Evolutionary conservation across 1,140 invertebrate species (phyloP).

Genomic region (Ceratitis capitata): DNA sequence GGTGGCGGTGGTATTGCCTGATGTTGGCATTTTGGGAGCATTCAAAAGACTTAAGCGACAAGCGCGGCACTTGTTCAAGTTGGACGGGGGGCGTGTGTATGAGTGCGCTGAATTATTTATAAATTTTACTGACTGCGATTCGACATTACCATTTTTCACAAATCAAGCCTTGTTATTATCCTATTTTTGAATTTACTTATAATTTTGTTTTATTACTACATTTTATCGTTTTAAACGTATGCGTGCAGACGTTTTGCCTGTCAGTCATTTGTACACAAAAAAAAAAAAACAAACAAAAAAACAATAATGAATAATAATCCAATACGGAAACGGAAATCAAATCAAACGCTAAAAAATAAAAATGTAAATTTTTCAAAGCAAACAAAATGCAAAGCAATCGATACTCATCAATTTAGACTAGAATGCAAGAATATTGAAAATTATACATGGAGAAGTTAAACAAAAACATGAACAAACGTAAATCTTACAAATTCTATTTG

Average conservation of each 20-base stretch:
- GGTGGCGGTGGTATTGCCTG: background rate
- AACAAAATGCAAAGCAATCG: background rate
- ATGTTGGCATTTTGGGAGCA: background rate
- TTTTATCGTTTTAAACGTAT: too few relatives aligned
- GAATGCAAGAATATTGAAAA: background rate
- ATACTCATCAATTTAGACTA: background rate
- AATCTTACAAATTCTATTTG: background rate
- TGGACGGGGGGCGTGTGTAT: background rate
- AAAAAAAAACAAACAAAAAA: too few relatives aligned
- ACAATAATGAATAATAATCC: too few relatives aligned
- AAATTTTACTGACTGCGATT: background rate
- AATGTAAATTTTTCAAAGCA: background rate
- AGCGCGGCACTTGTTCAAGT: too few relatives aligned
- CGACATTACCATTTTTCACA: background rate
- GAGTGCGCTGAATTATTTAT: background rate
- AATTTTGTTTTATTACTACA: background rate
- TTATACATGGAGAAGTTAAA: background rate
- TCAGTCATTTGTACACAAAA: background rate
- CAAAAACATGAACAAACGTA: background rate
- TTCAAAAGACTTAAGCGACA: background rate
- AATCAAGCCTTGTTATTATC: background rate
- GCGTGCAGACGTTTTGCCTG: too few relatives aligned
- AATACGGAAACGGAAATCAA: conserved; percentile 20
- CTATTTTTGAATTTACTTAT: background rate
- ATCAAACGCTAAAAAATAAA: conserved; percentile 19